A percentile compares a stretch with the other conserved stretches of the same genome.
phyloP scores from a whole-genome alignment of 1,140 invertebrate species.

The Zaprionus lachaisei region DNA sequence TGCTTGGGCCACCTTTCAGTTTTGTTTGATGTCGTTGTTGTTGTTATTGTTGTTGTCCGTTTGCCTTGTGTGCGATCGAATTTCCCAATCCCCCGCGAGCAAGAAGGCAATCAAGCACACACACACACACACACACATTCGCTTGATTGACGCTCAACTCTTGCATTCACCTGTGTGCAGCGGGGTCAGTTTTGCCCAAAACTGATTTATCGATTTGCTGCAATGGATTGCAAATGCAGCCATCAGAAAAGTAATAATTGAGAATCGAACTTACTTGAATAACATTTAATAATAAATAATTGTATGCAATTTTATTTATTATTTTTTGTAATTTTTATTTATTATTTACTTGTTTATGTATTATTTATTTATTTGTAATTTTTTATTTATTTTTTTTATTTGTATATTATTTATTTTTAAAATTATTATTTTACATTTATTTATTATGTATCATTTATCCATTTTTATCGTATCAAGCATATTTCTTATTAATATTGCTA shows the following conservation, averaged over 20 bases:
- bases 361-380: too few relatives aligned
- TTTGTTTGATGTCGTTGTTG: constrained; percentile 37
- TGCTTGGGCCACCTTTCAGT: constrained; percentile 31
- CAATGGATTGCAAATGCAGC: background rate
- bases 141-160: constrained; percentile 23
- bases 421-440: too few relatives aligned
- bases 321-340: background rate
- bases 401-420: too few relatives aligned
- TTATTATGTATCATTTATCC: too few relatives aligned
- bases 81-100: constrained; percentile 44
- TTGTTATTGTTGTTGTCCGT: constrained; percentile 26
- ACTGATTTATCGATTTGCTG: constrained; percentile 8
- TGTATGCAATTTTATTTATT: too few relatives aligned
- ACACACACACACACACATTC: constrained; percentile 15
- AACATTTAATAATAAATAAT: background rate
- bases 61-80: constrained; percentile 49
- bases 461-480: too few relatives aligned
- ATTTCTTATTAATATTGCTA: background rate
- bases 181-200: constrained; percentile 8
- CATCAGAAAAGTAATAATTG: background rate
- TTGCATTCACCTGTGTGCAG: constrained; percentile 33
- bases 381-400: too few relatives aligned
- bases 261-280: background rate
- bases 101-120: constrained; percentile 25
- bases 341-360: background rate